A percentile compares a stretch with the other conserved stretches of the same genome.
These are phyloP conservation scores for Tympanoctomys barrerae DNA, from an alignment of 2,797 vertebrate species.

Conservation along the genomic window DNA sequence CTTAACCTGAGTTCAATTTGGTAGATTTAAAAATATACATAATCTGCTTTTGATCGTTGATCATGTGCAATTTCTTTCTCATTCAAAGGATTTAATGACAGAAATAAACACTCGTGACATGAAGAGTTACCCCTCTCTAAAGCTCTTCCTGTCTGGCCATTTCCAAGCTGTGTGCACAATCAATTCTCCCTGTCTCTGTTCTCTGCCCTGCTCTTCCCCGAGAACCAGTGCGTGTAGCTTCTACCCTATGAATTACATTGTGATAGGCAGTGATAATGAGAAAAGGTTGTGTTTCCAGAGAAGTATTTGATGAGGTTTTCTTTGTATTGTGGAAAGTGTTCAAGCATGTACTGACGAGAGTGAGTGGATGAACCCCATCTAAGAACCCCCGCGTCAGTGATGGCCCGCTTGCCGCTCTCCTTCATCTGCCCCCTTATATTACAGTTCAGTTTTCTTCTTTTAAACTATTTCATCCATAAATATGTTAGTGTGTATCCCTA, in stretches of 20 bases:
- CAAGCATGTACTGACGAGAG: not conserved
- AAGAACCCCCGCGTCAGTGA: not conserved
- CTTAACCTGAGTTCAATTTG: conserved; percentile 53
- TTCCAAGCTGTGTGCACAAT: conserved; percentile 47
- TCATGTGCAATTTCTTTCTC: conserved; percentile 67
- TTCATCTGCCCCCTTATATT: conserved; percentile 14
- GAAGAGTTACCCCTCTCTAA: conserved; percentile 56
- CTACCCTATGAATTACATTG: conserved; percentile 27
- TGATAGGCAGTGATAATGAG: conserved; percentile 51
- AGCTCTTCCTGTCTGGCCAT: conserved; percentile 44
- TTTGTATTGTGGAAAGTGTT: conserved; percentile 59
- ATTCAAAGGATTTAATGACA: conserved; percentile 68
- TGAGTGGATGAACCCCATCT: not conserved
- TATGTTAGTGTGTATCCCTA: not conserved
- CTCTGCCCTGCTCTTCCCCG: conserved; percentile 35
- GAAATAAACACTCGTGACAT: conserved; percentile 71
- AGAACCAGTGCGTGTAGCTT: conserved; percentile 19
- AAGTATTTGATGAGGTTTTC: conserved; percentile 47
- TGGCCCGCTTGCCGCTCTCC: conserved; percentile 6
- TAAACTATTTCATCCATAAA: conserved; percentile 37
- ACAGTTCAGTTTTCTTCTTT: not conserved
- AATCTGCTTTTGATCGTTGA: conserved; percentile 63
- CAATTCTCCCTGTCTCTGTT: conserved; percentile 49
- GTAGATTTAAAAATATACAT: conserved; percentile 49
- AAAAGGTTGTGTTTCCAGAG: conserved; percentile 53